Evolutionary conservation across 2,797 vertebrate genomes (phyloP).

Genomic region (Schizopygopsis malacanthus): DNA sequence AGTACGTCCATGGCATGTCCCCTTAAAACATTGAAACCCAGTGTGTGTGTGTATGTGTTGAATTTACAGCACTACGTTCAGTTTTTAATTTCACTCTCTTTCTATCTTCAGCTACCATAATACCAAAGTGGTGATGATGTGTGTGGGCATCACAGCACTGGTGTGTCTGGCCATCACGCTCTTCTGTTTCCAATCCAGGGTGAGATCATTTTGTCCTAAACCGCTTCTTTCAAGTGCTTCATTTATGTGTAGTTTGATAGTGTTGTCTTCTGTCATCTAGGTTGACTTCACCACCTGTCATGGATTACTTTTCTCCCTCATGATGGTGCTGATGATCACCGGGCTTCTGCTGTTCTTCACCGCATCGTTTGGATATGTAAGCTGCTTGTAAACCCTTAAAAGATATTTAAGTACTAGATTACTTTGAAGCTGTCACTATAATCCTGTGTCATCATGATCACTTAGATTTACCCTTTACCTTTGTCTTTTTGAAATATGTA

Average conservation of each 20-base stretch:
- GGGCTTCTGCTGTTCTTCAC: conserved; percentile 64
- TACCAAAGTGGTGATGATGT: conserved; percentile 67
- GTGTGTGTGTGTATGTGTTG: not conserved
- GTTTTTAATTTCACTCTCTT: conserved; percentile 6
- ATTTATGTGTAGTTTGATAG: not conserved
- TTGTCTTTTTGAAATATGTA: not conserved
- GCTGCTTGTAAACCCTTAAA: conserved; percentile 21
- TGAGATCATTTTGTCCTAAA: conserved; percentile 30
- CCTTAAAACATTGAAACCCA: too few species aligned
- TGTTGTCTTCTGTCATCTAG: conserved; percentile 43
- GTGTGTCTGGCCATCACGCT: conserved; percentile 66
- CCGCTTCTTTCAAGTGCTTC: not conserved
- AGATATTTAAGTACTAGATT: not conserved
- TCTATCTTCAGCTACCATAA: conserved; percentile 62
- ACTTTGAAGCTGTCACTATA: not conserved
- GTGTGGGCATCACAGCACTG: conserved; percentile 65
- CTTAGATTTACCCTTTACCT: not conserved
- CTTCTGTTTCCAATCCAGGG: conserved; percentile 68
- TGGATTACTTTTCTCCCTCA: conserved; percentile 65
- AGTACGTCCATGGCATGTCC: not conserved
- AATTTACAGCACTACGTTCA: not conserved
- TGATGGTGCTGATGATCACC: conserved; percentile 65
- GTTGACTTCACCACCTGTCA: conserved; percentile 66
- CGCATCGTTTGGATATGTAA: conserved; percentile 66
- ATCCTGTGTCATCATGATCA: not conserved